Base-by-base conservation (phyloP, 2,113 vertebrate species). In the Dryoscopus gambensis region DNA sequence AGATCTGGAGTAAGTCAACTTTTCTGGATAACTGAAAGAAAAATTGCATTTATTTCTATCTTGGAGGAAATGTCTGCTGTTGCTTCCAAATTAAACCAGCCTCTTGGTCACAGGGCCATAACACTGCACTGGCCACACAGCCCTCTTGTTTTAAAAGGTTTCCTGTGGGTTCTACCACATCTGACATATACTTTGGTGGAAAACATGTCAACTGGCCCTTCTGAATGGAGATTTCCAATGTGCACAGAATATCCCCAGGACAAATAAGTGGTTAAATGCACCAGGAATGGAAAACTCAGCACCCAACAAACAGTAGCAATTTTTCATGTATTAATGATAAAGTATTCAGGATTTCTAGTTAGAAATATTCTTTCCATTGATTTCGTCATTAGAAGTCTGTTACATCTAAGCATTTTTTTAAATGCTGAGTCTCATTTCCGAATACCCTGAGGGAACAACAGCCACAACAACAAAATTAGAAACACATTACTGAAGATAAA, bases 401-500 rank as follows among this genome's bases (percentile, higher is more conserved):
- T 86, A 84, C 47, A 52, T 52, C 47, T 74, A 47, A 69, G 24
- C 21, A 0, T 2, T 56, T 84, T 71, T 82, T 82, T 1, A 39
- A 93, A 94, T 67, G 64, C 63, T 67, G 47, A 83, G 70, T 93
- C 91, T 91, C 50, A 74, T 91, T 96, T 88, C 87, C 50, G 90
- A 85, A 74, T 40, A 35, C 42, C 50, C 78, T 44, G n/a, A 77
- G 79, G 82, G 71, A 94, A 62, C 39, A 93, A 76, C 59, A 88
- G 47, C 63, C 59, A 94, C 75, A 91, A 95, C 74, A 96, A 74
- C 82, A 93, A 95, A 91, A 96, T 95, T 86, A 95, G 85, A 91
- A 96, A 88, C n/a, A 70, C 39, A 74, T 92, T 93, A 90, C 63
- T 88, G 39, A 93, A 94, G 71, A 94, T 69, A 95, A 93, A 95